Conservation (phyloP, 2,113 vertebrate genomes). For the Manacus vitellinus region DNA sequence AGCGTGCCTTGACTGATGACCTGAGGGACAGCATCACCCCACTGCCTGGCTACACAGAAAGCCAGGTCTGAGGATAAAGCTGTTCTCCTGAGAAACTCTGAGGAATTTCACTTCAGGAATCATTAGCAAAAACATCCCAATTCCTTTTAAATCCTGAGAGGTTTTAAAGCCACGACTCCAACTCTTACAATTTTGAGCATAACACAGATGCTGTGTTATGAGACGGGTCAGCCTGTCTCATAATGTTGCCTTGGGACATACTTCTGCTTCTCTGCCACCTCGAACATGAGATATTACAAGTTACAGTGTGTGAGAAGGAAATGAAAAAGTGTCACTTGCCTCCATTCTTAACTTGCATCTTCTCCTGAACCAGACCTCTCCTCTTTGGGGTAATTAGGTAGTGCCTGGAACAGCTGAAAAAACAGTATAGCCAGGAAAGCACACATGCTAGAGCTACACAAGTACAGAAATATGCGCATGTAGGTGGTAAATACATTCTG, state of each 20-base stretch:
- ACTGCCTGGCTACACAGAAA: background rate
- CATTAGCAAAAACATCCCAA: background rate
- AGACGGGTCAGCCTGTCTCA: background rate
- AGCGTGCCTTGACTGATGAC: background rate
- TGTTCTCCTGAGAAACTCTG: background rate
- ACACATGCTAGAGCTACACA: background rate
- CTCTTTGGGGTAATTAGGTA: background rate
- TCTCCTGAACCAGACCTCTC: background rate
- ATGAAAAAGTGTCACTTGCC: background rate
- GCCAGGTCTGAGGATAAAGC: background rate
- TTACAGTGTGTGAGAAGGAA: background rate
- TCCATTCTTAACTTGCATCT: background rate
- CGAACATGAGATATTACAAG: background rate
- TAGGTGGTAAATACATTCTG: background rate
- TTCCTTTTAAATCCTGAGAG: background rate
- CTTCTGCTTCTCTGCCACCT: background rate
- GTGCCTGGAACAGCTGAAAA: background rate
- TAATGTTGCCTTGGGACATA: background rate
- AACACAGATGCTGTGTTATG: background rate
- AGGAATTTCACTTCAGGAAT: background rate
- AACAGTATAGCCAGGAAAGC: background rate
- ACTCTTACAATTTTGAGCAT: background rate
- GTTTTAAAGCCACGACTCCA: background rate
- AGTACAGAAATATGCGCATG: rapidly evolving
- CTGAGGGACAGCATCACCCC: background rate